phyloP scores from a whole-genome alignment of 2,888 invertebrate genomes.

The Andrena camellia region DNA sequence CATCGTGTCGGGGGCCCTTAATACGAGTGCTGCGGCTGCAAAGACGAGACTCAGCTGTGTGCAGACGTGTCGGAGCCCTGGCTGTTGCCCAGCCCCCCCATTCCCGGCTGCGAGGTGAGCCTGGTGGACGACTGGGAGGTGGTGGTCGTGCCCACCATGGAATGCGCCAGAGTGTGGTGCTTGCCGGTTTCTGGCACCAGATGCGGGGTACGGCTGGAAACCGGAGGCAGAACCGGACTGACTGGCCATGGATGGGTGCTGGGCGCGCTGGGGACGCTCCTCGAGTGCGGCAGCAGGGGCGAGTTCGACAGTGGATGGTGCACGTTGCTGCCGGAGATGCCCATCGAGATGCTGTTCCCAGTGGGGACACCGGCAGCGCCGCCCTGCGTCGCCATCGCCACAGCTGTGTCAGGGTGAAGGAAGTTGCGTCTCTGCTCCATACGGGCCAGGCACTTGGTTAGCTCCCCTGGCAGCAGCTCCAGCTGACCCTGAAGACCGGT shows the following conservation, averaged over 20 bases:
- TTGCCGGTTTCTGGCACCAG: slow-evolving; percentile 89
- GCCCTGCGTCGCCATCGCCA: slow-evolving; percentile 85
- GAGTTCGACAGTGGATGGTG: slow-evolving; percentile 82
- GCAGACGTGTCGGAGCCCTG: slow-evolving; percentile 83
- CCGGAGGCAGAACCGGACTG: slow-evolving; percentile 91
- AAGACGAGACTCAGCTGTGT: slow-evolving; percentile 84
- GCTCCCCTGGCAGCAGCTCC: slow-evolving; percentile 93
- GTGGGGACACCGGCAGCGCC: slow-evolving; percentile 85
- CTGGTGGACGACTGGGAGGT: slow-evolving; percentile 81
- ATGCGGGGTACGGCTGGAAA: slow-evolving; percentile 90
- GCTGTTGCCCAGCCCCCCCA: slow-evolving; percentile 82
- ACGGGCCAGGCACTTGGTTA: slow-evolving; percentile 91
- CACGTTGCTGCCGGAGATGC: slow-evolving; percentile 74
- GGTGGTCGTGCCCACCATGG: slow-evolving; percentile 67
- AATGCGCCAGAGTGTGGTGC: slow-evolving; percentile 69
- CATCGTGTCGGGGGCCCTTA: slow-evolving; percentile 58
- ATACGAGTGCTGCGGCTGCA: slow-evolving; percentile 85
- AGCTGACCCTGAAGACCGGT: slow-evolving; percentile 94
- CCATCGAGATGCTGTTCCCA: slow-evolving; percentile 79
- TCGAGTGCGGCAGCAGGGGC: slow-evolving; percentile 84
- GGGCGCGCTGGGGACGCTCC: slow-evolving; percentile 87
- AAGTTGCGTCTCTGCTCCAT: slow-evolving; percentile 94
- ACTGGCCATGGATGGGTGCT: slow-evolving; percentile 91
- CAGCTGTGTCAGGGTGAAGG: slow-evolving; percentile 95
- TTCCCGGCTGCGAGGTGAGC: slow-evolving; percentile 80